Evolutionary conservation across 2,797 vertebrate species (phyloP).

Genomic region (Pipistrellus pipistrellus): DNA sequence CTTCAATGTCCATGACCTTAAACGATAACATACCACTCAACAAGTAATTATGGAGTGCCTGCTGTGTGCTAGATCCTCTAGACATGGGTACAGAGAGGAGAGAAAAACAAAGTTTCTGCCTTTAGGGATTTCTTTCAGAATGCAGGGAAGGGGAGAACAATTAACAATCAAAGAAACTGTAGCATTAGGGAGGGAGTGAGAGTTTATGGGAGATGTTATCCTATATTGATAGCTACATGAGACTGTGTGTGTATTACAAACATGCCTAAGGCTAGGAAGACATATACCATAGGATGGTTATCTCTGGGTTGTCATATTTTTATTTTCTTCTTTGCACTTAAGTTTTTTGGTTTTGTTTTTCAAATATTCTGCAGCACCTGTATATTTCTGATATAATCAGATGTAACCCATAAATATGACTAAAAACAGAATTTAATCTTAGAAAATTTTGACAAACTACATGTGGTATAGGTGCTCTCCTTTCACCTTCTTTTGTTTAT

Average conservation of each 20-base stretch:
- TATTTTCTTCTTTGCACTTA: constrained; percentile 23
- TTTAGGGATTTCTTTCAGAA: neutral
- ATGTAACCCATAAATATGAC: constrained; percentile 51
- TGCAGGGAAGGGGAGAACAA: neutral
- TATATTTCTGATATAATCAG: constrained; percentile 61
- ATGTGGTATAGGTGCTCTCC: neutral
- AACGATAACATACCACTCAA: neutral
- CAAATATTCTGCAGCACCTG: constrained; percentile 7
- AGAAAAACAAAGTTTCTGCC: neutral
- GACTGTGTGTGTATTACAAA: neutral
- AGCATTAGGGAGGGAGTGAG: neutral
- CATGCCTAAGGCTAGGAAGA: neutral
- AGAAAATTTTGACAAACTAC: neutral
- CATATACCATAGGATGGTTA: neutral
- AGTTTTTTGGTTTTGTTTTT: neutral
- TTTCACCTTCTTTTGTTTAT: neutral
- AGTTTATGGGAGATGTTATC: neutral
- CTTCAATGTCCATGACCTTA: neutral
- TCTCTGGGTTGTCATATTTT: constrained; percentile 31
- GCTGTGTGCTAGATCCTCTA: neutral
- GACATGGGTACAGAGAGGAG: neutral
- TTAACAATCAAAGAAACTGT: neutral
- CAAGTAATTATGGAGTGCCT: neutral
- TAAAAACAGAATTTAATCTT: constrained; percentile 71
- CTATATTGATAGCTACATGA: neutral